Percentiles rank a stretch among this genome's conserved stretches.
These are phyloP conservation scores for Anastrepha obliqua DNA, from an alignment of 1,140 invertebrate species.

Conservation along the genomic window DNA sequence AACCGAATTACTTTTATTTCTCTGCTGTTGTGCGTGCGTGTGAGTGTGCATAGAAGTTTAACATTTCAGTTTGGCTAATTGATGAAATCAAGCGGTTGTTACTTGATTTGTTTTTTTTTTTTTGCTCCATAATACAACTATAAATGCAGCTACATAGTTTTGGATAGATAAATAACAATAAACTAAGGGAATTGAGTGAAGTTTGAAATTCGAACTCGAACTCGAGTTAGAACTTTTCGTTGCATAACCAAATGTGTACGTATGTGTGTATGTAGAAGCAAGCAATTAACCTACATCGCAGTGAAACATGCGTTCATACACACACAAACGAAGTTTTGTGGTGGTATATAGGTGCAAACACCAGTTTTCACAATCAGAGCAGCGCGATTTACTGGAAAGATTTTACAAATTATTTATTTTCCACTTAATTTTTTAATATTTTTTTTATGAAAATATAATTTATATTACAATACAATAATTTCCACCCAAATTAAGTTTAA, in stretches of 20 bases:
- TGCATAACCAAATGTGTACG: constrained; percentile 5
- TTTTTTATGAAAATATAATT: too few relatives aligned
- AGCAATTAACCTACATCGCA: constrained; percentile 19
- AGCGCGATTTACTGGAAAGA: too few relatives aligned
- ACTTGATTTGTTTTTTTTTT: not conserved
- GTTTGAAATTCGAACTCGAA: not conserved
- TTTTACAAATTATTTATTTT: too few relatives aligned
- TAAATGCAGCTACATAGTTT: not conserved
- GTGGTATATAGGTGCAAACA: too few relatives aligned
- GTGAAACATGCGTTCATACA: not conserved
- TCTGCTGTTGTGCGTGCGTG: not conserved
- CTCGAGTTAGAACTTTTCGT: not conserved
- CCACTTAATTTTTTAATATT: too few relatives aligned
- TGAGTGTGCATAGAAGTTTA: not conserved
- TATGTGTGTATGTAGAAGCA: not conserved
- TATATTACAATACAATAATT: too few relatives aligned
- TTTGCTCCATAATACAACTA: not conserved
- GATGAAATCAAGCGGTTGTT: constrained; percentile 33
- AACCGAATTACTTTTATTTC: constrained; percentile 13
- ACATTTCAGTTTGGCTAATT: constrained; percentile 39
- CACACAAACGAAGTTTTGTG: not conserved
- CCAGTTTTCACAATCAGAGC: too few relatives aligned
- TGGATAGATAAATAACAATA: not conserved
- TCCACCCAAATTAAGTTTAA: too few relatives aligned
- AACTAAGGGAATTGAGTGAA: not conserved